phyloP scores from a whole-genome alignment of 1,140 invertebrate species.

The Dendrolimus kikuchii region DNA sequence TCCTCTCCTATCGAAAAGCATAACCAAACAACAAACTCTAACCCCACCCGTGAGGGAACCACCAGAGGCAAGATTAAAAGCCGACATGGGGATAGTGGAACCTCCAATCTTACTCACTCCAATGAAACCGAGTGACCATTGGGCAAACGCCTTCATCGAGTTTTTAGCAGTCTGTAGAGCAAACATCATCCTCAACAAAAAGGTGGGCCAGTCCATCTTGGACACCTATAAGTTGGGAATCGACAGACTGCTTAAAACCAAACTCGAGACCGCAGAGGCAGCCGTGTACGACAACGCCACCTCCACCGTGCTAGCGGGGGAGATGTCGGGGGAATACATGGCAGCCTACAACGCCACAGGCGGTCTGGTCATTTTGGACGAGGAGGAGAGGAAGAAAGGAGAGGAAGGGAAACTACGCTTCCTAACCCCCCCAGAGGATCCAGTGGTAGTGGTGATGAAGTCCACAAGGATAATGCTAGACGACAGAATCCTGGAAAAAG shows the following conservation, averaged over 20 bases:
- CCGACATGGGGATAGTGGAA: background rate
- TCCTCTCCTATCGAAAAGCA: background rate
- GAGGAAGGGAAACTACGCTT: background rate
- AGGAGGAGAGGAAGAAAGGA: background rate
- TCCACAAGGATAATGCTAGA: conserved; percentile 13
- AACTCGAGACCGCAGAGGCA: no score
- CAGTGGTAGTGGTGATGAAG: conserved; percentile 1
- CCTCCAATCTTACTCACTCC: background rate
- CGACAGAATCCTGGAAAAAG: conserved; percentile 13
- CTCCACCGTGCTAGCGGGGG: background rate
- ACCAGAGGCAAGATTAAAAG: background rate
- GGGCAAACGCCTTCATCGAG: conserved; percentile 2
- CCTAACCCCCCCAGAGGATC: conserved; percentile 1
- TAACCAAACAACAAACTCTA: background rate
- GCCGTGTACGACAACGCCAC: conserved; percentile 2
- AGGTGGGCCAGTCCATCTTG: background rate
- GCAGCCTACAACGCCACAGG: background rate
- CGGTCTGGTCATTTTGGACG: background rate
- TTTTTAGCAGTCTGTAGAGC: background rate
- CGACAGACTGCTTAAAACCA: no score
- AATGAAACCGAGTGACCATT: background rate
- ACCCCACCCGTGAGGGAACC: background rate
- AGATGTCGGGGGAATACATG: conserved; percentile 6
- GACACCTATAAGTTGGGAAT: background rate
- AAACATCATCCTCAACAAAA: background rate